These are phyloP conservation scores for Atethmia centrago DNA, from an alignment of 2,888 invertebrate genomes.

Conservation along the genomic window DNA sequence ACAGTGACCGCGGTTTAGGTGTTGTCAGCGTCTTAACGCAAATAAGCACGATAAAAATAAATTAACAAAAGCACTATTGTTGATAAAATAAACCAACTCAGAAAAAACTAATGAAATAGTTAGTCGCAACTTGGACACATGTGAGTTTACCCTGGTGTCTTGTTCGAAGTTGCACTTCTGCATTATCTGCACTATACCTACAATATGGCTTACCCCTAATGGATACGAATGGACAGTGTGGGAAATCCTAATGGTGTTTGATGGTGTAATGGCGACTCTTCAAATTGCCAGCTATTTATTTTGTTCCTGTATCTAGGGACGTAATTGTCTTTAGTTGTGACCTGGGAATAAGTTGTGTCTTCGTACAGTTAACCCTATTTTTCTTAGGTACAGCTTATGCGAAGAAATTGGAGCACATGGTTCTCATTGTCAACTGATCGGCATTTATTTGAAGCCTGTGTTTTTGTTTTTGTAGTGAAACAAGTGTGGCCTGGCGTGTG, in stretches of 20 bases:
- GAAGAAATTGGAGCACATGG: too few species aligned
- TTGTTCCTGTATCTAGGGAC: conserved; percentile 47
- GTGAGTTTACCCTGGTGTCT: neutral
- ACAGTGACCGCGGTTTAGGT: too few species aligned
- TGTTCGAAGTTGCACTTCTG: conserved; percentile 30
- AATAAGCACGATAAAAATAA: too few species aligned
- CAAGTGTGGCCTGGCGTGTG: too few species aligned
- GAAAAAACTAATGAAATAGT: neutral
- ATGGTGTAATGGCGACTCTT: conserved; percentile 68
- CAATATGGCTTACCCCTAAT: conserved; percentile 70
- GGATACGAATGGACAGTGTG: conserved; percentile 77
- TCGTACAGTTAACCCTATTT: conserved; percentile 8
- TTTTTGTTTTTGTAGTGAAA: neutral
- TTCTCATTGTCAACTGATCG: too few species aligned
- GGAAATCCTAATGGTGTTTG: conserved; percentile 78
- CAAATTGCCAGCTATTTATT: conserved; percentile 66
- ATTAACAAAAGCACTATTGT: neutral
- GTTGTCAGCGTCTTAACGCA: too few species aligned
- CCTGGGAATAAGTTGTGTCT: conserved; percentile 21
- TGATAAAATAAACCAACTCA: too few species aligned
- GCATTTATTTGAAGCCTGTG: neutral
- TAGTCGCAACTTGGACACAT: neutral
- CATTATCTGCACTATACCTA: neutral
- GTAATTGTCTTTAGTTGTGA: conserved; percentile 59
- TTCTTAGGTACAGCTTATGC: neutral